These are phyloP conservation scores for Tipula helvola DNA, from an alignment of 2,888 invertebrate genomes.

Conservation along the genomic window DNA sequence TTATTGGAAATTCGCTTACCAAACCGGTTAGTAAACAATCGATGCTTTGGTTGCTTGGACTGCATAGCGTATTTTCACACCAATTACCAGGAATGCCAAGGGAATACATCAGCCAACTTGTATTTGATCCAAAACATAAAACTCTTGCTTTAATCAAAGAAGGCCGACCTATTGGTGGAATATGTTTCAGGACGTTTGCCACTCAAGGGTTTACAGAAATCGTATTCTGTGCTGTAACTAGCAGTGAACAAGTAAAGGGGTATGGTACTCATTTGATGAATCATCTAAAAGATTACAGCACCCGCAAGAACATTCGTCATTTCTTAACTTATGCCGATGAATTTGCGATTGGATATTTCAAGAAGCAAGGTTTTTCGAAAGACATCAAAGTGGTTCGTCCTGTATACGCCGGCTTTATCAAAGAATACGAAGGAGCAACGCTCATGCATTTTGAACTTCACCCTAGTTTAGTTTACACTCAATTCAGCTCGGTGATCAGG, in stretches of 20 bases:
- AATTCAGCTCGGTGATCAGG: slow-evolving; percentile 79
- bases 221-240: slow-evolving; percentile 95
- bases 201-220: slow-evolving; percentile 95
- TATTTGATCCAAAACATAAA: slow-evolving; percentile 94
- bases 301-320: slow-evolving; percentile 77
- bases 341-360: slow-evolving; percentile 90
- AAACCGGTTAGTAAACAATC: slow-evolving; percentile 78
- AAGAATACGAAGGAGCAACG: slow-evolving; percentile 96
- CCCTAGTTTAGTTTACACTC: slow-evolving; percentile 84
- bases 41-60: slow-evolving; percentile 70
- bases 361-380: slow-evolving; percentile 93
- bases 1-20: slow-evolving; percentile 85
- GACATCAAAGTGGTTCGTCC: slow-evolving; percentile 76
- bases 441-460: slow-evolving; percentile 97
- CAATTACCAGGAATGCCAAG: slow-evolving; percentile 96
- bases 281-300: slow-evolving; percentile 94
- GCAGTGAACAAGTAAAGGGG: slow-evolving; percentile 92
- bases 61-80: slow-evolving; percentile 90
- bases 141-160: slow-evolving; percentile 85
- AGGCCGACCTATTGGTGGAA: slow-evolving; percentile 89
- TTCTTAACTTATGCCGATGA: slow-evolving; percentile 96
- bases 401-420: slow-evolving; percentile 86
- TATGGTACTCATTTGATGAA: slow-evolving; percentile 99
- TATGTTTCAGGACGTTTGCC: slow-evolving; percentile 91
- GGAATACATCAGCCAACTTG: slow-evolving; percentile 88